Conservation (phyloP, 92 coral and sea anemone genomes). For the Heteractis magnifica region DNA sequence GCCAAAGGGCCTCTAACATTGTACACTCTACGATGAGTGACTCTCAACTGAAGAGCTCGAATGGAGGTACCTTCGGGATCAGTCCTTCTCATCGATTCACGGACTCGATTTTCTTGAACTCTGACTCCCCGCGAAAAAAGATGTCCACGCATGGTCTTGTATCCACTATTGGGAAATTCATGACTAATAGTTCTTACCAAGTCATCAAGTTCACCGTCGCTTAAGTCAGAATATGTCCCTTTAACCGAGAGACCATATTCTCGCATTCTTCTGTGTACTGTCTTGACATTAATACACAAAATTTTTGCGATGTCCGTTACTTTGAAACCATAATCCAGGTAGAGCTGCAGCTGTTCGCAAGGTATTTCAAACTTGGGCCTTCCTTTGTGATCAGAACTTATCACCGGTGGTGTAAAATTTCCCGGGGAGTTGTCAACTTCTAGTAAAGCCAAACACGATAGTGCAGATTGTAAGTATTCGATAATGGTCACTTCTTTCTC, state of each 20-base stretch:
- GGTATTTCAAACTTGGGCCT: constrained; percentile 45
- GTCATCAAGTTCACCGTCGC: constrained; percentile 39
- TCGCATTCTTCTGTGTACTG: constrained; percentile 57
- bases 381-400: constrained; percentile 34
- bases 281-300: constrained; percentile 53
- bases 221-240: constrained; percentile 33
- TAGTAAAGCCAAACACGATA: constrained; percentile 21
- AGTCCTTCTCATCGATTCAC: constrained; percentile 48
- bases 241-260: constrained; percentile 45
- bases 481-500: constrained; percentile 8
- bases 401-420: background rate
- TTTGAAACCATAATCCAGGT: constrained; percentile 40
- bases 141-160: constrained; percentile 56
- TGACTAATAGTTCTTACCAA: constrained; percentile 9
- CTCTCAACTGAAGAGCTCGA: constrained; percentile 55
- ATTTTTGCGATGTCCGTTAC: constrained; percentile 37
- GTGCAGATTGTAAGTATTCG: constrained; percentile 20
- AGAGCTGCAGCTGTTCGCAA: constrained; percentile 42
- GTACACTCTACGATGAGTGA: constrained; percentile 60
- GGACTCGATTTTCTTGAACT: constrained; percentile 40
- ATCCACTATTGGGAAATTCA: constrained; percentile 44
- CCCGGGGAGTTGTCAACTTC: constrained; percentile 11
- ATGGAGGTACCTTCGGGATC: constrained; percentile 57
- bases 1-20: constrained; percentile 56
- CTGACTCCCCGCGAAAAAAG: constrained; percentile 47